These are phyloP conservation scores for Calonectris borealis DNA, from an alignment of 2,113 vertebrate genomes.

Conservation along the genomic window DNA sequence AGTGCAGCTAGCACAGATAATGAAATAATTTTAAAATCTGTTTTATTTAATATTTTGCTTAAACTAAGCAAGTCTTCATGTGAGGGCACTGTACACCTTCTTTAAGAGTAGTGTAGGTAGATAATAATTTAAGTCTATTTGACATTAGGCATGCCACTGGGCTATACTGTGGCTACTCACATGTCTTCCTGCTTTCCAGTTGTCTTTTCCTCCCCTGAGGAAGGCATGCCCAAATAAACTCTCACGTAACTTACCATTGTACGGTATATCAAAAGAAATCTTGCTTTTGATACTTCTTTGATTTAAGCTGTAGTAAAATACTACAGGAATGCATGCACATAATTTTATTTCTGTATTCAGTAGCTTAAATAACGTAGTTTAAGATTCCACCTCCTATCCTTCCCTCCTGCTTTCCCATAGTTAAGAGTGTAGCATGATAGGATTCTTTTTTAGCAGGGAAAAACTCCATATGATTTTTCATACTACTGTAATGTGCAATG, in stretches of 20 bases:
- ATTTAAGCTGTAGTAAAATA: conserved; percentile 25
- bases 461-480: not conserved
- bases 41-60: not conserved
- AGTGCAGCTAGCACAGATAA: not conserved
- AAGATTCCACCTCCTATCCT: not conserved
- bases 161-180: not conserved
- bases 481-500: not conserved
- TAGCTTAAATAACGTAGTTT: not conserved
- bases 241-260: not conserved
- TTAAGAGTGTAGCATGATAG: not conserved
- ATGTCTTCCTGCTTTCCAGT: not conserved
- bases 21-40: not conserved
- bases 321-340: not conserved
- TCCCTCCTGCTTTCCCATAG: not conserved
- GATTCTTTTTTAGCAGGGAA: not conserved
- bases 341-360: not conserved
- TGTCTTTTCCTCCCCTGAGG: not conserved
- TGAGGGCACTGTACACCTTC: not conserved
- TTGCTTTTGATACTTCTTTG: not conserved
- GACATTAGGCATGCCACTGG: not conserved
- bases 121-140: not conserved
- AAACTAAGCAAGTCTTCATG: not conserved
- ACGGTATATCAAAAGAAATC: conserved; percentile 2
- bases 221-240: not conserved
- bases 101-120: not conserved